phyloP scores from a whole-genome alignment of 2,113 vertebrate species.

The Leucopsar rothschildi region DNA sequence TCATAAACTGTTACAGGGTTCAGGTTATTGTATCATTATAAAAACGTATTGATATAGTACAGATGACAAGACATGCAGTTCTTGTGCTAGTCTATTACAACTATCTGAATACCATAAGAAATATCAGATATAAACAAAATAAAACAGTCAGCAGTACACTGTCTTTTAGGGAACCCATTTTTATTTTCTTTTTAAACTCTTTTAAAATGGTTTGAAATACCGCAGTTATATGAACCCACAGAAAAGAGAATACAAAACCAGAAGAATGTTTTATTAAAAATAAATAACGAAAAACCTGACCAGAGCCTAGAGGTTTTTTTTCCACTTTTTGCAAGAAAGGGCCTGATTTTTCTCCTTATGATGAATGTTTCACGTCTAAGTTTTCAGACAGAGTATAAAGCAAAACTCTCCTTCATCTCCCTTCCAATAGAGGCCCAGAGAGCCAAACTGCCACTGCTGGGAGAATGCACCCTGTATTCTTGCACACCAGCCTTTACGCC shows the following conservation, averaged over 20 bases:
- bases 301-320: not conserved
- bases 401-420: not conserved
- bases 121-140: conserved; percentile 30
- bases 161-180: not conserved
- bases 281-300: not conserved
- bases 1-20: conserved; percentile 76
- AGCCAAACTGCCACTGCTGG: not conserved
- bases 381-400: not conserved
- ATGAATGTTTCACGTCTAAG: not conserved
- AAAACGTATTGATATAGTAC: conserved; percentile 74
- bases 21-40: conserved; percentile 79
- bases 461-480: not conserved
- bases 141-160: conserved; percentile 19
- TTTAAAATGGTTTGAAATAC: not conserved
- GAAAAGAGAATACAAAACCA: not conserved
- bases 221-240: not conserved
- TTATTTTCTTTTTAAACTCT: not conserved
- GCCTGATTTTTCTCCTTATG: not conserved
- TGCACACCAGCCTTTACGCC: not conserved
- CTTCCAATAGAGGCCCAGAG: not conserved
- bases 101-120: conserved; percentile 28
- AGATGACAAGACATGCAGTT: conserved; percentile 66
- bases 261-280: not conserved
- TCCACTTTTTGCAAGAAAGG: not conserved
- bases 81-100: conserved; percentile 25